Evolutionary conservation across 2,888 invertebrate genomes (phyloP).

Genomic region (Aspidiotus destructor): DNA sequence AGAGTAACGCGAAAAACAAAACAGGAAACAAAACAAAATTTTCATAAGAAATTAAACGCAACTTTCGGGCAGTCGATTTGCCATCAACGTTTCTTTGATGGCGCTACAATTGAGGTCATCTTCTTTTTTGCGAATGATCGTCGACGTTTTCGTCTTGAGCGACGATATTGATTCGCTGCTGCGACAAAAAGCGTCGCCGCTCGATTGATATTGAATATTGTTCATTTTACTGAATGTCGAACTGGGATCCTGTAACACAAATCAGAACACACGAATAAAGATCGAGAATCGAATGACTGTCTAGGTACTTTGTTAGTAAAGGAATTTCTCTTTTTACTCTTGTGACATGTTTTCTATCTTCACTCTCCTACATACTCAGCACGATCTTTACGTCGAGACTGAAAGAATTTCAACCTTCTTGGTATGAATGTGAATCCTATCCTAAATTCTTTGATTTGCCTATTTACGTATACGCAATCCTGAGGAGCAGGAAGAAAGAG

Average conservation of each 20-base stretch:
- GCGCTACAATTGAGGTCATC: slow-evolving; percentile 59
- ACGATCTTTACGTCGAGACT: neutral
- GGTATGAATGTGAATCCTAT: no score
- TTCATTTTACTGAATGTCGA: slow-evolving; percentile 13
- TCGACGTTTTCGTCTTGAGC: slow-evolving; percentile 21
- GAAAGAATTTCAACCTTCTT: no score
- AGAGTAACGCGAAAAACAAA: slow-evolving; percentile 2
- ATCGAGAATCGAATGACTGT: neutral
- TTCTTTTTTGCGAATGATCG: slow-evolving; percentile 16
- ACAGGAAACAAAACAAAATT: slow-evolving; percentile 8
- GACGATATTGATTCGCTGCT: slow-evolving; percentile 28
- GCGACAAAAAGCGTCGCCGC: slow-evolving; percentile 22
- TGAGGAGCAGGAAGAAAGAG: no score
- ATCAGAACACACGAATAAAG: neutral
- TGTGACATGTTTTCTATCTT: neutral
- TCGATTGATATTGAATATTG: slow-evolving; percentile 21
- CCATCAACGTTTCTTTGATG: slow-evolving; percentile 77
- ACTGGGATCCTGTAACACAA: slow-evolving; percentile 14
- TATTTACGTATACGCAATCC: no score
- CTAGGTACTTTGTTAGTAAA: neutral
- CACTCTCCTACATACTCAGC: neutral
- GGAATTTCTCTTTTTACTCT: no score
- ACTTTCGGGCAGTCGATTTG: slow-evolving; percentile 76
- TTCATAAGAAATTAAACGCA: slow-evolving; percentile 53
- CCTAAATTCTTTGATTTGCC: no score